phyloP scores from a whole-genome alignment of 1,140 invertebrate genomes.

The Dreissena polymorpha region DNA sequence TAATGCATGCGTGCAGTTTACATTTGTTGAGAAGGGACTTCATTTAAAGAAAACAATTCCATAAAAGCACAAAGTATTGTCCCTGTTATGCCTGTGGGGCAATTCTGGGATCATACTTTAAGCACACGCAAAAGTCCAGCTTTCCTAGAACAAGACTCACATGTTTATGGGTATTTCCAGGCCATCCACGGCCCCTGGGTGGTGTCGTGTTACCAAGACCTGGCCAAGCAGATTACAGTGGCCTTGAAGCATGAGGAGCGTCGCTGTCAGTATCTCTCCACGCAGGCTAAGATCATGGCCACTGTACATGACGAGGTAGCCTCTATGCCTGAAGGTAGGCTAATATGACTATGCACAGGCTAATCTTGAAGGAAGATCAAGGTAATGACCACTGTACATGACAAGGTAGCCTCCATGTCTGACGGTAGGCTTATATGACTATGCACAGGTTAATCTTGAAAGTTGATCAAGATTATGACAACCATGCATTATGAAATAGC shows the following conservation, averaged over 20 bases:
- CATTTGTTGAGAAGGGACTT: neutral
- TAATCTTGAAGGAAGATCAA: constrained; percentile 86
- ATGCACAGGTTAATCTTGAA: no score
- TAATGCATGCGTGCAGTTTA: neutral
- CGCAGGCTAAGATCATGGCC: constrained; percentile 94
- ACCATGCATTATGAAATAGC: no score
- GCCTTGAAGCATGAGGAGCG: constrained; percentile 95
- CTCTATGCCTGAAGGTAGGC: constrained; percentile 81
- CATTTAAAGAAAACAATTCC: neutral
- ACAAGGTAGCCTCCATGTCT: constrained; percentile 84
- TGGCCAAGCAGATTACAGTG: constrained; percentile 93
- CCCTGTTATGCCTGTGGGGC: no score
- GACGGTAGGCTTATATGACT: no score
- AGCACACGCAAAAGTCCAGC: neutral
- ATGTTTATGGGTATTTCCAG: constrained; percentile 7
- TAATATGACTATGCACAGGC: no score
- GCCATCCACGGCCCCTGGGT: constrained; percentile 83
- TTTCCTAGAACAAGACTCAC: neutral
- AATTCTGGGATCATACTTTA: neutral
- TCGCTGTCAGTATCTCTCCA: constrained; percentile 92
- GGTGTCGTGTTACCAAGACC: constrained; percentile 96
- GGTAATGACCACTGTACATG: constrained; percentile 88
- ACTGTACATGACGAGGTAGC: constrained; percentile 85
- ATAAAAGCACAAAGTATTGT: neutral
- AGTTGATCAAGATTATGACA: no score